phyloP scores from a whole-genome alignment of 1,140 invertebrate species.

The Tenebrio molitor region DNA sequence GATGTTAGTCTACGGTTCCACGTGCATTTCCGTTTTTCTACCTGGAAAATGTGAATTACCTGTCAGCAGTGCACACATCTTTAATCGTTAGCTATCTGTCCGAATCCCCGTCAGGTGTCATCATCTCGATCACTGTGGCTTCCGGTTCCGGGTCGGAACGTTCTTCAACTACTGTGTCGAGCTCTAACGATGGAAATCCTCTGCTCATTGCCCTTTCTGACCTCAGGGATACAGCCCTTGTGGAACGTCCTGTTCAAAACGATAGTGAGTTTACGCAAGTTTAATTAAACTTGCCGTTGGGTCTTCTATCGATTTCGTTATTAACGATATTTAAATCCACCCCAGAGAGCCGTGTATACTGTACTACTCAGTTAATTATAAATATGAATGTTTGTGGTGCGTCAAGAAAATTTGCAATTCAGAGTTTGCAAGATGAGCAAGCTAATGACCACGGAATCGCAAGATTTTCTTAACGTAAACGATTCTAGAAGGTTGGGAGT shows the following conservation, averaged over 20 bases:
- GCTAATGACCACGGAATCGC: no score
- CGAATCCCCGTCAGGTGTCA: constrained; percentile 69
- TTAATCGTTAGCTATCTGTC: constrained; percentile 69
- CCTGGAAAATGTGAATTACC: no score
- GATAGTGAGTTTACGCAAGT: not conserved
- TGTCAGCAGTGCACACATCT: constrained; percentile 56
- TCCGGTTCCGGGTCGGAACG: constrained; percentile 78
- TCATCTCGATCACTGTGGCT: constrained; percentile 68
- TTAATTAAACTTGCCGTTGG: not conserved
- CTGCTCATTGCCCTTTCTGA: constrained; percentile 75
- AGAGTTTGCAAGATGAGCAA: no score
- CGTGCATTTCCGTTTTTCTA: no score
- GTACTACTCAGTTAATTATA: no score
- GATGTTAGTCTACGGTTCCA: no score
- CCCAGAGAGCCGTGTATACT: no score
- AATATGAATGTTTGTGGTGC: no score
- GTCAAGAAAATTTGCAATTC: no score
- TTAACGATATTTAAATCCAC: not conserved
- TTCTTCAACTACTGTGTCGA: constrained; percentile 87
- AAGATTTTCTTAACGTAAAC: no score
- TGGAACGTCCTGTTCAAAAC: constrained; percentile 68
- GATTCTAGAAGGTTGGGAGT: no score
- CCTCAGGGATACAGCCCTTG: constrained; percentile 76
- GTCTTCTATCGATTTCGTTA: not conserved
- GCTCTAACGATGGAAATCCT: constrained; percentile 79